A percentile compares a stretch with the other conserved stretches of the same genome.
Conservation (phyloP, 2,888 invertebrate genomes). For the Tolmerus cingulatus region DNA sequence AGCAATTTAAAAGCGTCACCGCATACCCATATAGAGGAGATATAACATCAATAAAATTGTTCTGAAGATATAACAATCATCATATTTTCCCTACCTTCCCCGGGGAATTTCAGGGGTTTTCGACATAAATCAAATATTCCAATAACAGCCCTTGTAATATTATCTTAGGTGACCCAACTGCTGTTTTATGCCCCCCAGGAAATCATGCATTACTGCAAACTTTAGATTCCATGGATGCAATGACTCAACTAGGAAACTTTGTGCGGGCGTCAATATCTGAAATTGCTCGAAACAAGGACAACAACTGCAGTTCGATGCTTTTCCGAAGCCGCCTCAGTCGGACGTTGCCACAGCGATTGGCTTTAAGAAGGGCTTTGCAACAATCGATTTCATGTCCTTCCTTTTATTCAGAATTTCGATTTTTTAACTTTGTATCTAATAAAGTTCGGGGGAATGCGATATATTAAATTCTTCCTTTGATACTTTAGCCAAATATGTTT, state of each 20-base stretch:
- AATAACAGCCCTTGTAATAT: conserved; percentile 45
- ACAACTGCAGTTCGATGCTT: not conserved
- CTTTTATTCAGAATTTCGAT: not conserved
- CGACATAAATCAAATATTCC: conserved; percentile 46
- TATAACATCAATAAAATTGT: conserved; percentile 26
- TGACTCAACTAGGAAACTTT: not conserved
- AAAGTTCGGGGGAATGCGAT: not conserved
- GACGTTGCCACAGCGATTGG: not conserved
- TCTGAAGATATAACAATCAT: not conserved
- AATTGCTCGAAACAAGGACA: not conserved
- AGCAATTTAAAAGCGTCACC: conserved; percentile 14
- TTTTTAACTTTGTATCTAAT: no score
- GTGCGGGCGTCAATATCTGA: not conserved
- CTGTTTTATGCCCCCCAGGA: conserved; percentile 15
- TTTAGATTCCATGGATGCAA: not conserved
- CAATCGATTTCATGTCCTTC: not conserved
- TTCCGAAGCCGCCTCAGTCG: not conserved
- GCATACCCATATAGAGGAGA: not conserved
- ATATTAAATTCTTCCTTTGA: not conserved
- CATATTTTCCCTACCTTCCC: not conserved
- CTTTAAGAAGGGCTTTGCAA: not conserved
- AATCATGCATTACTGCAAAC: conserved; percentile 33
- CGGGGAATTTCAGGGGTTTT: not conserved
- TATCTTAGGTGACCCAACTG: conserved; percentile 41
- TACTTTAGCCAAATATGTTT: not conserved